Percentiles rank a stretch among this genome's conserved stretches.
These are phyloP conservation scores for Tor tambroides DNA, from an alignment of 2,113 vertebrate species.

Conservation along the genomic window DNA sequence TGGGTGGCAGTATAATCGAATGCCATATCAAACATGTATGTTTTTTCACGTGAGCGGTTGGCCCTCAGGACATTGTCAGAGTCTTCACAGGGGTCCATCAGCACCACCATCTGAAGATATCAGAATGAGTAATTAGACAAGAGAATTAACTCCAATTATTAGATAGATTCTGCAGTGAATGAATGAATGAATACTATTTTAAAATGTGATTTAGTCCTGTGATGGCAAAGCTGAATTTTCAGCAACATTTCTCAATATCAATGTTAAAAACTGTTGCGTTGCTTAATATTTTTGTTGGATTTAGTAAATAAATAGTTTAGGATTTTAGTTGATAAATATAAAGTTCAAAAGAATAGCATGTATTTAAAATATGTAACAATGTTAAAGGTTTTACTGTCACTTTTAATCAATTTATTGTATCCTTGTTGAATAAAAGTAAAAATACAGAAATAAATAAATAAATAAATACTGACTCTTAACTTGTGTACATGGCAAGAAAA, in stretches of 20 bases:
- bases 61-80: conserved; percentile 84
- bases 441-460: too few relatives aligned
- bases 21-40: conserved; percentile 87
- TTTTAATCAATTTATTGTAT: background rate
- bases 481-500: background rate
- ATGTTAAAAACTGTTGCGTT: background rate
- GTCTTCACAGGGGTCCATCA: conserved; percentile 91
- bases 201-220: too few relatives aligned
- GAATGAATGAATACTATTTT: background rate
- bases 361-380: background rate
- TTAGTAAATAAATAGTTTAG: too few relatives aligned
- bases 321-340: background rate
- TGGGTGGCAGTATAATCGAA: conserved; percentile 89
- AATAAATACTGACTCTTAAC: background rate
- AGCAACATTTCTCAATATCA: background rate
- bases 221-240: background rate
- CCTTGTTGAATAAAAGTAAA: background rate
- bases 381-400: background rate
- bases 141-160: background rate
- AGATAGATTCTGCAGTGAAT: background rate
- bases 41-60: conserved; percentile 87
- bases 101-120: conserved; percentile 84
- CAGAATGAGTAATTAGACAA: background rate
- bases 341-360: background rate
- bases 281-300: background rate